Percentiles rank a stretch among this genome's conserved stretches.
phyloP scores from a whole-genome alignment of 1,140 invertebrate genomes.

The Oedothorax gibbosus region DNA sequence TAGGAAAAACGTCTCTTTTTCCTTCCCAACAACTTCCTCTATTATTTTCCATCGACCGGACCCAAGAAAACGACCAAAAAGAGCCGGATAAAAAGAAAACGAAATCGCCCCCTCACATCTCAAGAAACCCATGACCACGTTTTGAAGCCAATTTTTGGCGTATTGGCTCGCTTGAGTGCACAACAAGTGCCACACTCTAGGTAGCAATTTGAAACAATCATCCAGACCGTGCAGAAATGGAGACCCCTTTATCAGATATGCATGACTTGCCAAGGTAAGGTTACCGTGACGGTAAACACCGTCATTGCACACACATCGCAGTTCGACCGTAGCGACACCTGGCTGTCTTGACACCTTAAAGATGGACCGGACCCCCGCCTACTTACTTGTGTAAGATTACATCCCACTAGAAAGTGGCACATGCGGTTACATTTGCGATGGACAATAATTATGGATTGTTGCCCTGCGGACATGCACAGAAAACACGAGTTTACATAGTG shows the following conservation, averaged over 20 bases:
- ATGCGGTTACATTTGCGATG: too few species aligned
- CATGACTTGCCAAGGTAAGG: constrained; percentile 54
- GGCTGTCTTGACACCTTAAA: constrained; percentile 50
- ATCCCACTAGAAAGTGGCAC: constrained; percentile 4
- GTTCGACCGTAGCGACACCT: constrained; percentile 57
- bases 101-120: not conserved
- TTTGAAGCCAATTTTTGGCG: not conserved
- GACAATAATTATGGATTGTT: too few species aligned
- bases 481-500: too few species aligned
- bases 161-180: constrained; percentile 40
- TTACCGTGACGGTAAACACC: constrained; percentile 58
- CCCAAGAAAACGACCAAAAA: constrained; percentile 19
- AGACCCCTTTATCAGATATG: constrained; percentile 58
- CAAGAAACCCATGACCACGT: constrained; percentile 15
- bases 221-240: constrained; percentile 52
- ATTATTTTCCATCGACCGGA: not conserved
- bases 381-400: constrained; percentile 11
- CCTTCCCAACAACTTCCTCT: too few species aligned
- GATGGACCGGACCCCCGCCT: not conserved
- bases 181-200: constrained; percentile 56
- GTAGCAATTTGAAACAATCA: constrained; percentile 61
- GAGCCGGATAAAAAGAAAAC: constrained; percentile 21
- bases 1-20: too few species aligned
- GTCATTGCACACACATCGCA: constrained; percentile 49
- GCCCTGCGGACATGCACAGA: too few species aligned